A percentile compares a stretch with the other conserved stretches of the same genome.
Evolutionary conservation across 2,113 vertebrate genomes (phyloP).

Genomic region (Laticauda colubrina): DNA sequence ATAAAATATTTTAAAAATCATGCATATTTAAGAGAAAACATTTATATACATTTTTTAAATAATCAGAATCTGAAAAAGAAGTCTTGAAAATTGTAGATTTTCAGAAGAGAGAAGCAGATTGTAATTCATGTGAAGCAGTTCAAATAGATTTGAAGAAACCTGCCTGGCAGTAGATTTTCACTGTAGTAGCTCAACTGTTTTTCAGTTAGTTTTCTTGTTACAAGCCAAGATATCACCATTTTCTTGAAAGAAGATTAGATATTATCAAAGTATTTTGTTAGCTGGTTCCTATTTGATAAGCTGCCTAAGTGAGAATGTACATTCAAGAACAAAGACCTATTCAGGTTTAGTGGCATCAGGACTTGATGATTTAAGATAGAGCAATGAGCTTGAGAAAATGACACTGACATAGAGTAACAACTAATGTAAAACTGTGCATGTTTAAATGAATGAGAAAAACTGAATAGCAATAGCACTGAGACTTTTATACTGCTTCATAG

Average conservation of each 20-base stretch:
- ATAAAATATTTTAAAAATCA: not conserved
- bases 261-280: not conserved
- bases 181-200: not conserved
- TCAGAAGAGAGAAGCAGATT: not conserved
- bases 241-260: not conserved
- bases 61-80: not conserved
- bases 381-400: not conserved
- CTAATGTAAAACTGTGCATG: not conserved
- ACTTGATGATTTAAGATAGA: not conserved
- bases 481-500: too few relatives aligned
- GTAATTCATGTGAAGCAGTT: not conserved
- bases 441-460: not conserved
- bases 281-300: not conserved
- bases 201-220: not conserved
- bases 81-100: not conserved
- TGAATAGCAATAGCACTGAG: too few relatives aligned
- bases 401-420: not conserved
- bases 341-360: not conserved
- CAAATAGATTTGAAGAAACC: not conserved
- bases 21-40: not conserved
- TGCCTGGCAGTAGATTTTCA: not conserved
- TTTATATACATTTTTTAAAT: not conserved
- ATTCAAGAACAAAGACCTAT: not conserved
- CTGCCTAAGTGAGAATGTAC: not conserved
- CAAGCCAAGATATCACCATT: not conserved